Base-by-base conservation (phyloP, 2,113 vertebrate genomes). In the Xenopus borealis region DNA sequence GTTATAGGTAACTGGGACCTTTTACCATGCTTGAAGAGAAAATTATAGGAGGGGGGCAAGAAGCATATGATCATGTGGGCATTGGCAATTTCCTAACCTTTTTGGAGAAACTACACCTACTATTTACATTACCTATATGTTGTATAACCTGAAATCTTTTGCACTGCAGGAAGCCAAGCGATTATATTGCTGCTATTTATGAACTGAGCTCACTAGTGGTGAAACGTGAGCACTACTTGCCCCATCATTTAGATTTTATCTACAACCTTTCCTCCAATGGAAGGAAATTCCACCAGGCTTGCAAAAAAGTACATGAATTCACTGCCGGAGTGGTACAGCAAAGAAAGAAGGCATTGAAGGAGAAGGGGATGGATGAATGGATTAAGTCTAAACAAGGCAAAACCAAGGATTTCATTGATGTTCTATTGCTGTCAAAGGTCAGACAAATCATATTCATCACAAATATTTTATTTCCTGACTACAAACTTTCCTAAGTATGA, bases 371-470 rank as follows among this genome's bases (percentile, higher is more conserved):
- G 0, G 80, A 85, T 30, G 81, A 83, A 47, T 83, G 80, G 75
- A 66, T 84, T 8, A 75, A 81, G 3, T 58, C 82, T 12, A 83
- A 82, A 72, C 88, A 18, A 47, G 93, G 84, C 71, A 92, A 84
- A 67, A 86, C 82, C 1, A 79, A 88, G 71, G 92, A 95, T 71
- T 96, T 98, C 80, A 93, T 97, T 0, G 95, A 97, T 33, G 83
- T 97, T 14, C 85, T 98, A 52, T 88, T 98, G 27, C 83, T 94
- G 14, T 79, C 94, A 16, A 90, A 86, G 90, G 96, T 93, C 3
- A 63, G 65, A 1, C 6, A 53, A 53, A n/a, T 55, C 33, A 40
- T 40, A 6, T 27, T 27, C 23, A 27, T 40, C 5, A 40, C 33
- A 40, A 40, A 40, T 40, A 6, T 40, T 40, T 40, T 6, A 40